Evolutionary conservation across 2,888 invertebrate species (phyloP).

Genomic region (Eupelmus urozonus): DNA sequence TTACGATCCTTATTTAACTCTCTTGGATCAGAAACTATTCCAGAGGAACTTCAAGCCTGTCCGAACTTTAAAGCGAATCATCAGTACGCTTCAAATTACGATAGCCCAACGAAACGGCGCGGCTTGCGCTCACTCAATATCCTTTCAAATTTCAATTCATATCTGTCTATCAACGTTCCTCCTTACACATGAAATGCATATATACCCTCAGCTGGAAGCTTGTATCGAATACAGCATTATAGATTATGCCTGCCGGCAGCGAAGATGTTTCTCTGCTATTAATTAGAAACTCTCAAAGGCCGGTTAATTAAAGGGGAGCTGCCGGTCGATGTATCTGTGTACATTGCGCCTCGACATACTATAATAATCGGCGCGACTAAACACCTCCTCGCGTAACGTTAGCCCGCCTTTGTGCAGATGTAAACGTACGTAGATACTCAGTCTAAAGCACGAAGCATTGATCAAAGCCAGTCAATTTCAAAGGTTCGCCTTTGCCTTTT

Average conservation of each 20-base stretch:
- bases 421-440: too few relatives aligned
- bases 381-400: not conserved
- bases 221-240: not conserved
- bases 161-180: not conserved
- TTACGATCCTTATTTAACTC: constrained; percentile 31
- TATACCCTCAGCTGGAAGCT: not conserved
- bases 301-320: constrained; percentile 36
- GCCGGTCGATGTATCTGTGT: not conserved
- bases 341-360: not conserved
- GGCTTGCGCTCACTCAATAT: not conserved
- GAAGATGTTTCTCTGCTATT: not conserved
- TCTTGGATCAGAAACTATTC: constrained; percentile 6
- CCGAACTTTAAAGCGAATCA: constrained; percentile 19
- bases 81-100: constrained; percentile 30
- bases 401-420: not conserved
- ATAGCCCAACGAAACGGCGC: not conserved
- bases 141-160: not conserved
- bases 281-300: constrained; percentile 43
- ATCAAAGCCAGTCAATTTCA: not conserved
- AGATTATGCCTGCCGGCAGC: constrained; percentile 13
- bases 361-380: constrained; percentile 13
- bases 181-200: not conserved
- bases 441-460: not conserved
- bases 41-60: constrained; percentile 4
- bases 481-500: not conserved